Percentiles rank a stretch among this genome's conserved stretches.
These are phyloP conservation scores for Eupithecia insigniata DNA, from an alignment of 2,888 invertebrate genomes.

Conservation along the genomic window DNA sequence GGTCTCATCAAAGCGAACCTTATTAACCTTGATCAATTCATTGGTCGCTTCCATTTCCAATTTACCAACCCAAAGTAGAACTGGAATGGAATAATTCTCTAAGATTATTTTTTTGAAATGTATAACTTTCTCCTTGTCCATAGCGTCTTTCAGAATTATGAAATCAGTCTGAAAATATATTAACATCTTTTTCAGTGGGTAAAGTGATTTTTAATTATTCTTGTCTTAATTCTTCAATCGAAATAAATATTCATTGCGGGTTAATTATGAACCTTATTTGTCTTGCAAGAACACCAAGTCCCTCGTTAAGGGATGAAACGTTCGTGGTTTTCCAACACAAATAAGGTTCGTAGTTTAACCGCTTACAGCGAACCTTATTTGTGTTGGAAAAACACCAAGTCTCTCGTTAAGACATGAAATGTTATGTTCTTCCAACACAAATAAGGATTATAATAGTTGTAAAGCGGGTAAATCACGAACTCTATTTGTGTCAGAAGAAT, in stretches of 20 bases:
- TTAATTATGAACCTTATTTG: no score
- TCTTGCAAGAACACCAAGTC: no score
- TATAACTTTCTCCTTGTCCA: slow-evolving; percentile 26
- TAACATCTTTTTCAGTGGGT: background rate
- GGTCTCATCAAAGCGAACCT: slow-evolving; percentile 45
- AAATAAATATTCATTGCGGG: background rate
- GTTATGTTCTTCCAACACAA: no score
- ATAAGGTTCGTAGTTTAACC: no score
- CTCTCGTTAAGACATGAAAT: no score
- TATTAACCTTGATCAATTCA: slow-evolving; percentile 58
- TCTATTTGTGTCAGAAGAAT: no score
- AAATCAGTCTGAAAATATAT: slow-evolving; percentile 42
- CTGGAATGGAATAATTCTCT: slow-evolving; percentile 44
- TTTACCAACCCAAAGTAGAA: slow-evolving; percentile 51
- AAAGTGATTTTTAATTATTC: background rate
- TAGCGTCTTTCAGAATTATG: slow-evolving; percentile 55
- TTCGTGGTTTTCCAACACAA: no score
- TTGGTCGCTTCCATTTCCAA: slow-evolving; percentile 48
- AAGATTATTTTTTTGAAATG: slow-evolving; percentile 37
- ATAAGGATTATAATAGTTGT: no score
- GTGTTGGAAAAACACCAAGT: no score
- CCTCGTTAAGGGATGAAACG: no score
- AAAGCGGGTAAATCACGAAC: no score
- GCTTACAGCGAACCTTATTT: no score
- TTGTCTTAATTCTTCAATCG: background rate